Percentiles rank a stretch among this genome's conserved stretches.
These are phyloP conservation scores for Acestrorhynchus altus DNA, from an alignment of 2,797 vertebrate species.

Conservation along the genomic window DNA sequence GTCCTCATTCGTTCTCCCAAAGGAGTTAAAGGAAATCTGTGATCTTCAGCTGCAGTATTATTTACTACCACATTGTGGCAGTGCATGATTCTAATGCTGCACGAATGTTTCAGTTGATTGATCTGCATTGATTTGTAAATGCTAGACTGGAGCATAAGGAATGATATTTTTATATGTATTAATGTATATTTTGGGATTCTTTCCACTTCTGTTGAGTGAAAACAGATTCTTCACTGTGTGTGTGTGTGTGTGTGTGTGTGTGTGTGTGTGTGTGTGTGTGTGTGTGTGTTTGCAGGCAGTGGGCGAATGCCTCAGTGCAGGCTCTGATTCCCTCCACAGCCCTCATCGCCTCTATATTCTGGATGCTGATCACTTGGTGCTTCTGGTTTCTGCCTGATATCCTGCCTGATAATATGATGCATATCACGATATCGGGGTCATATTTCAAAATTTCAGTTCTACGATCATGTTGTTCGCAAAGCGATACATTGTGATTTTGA, in stretches of 20 bases:
- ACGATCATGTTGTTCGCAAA: no score
- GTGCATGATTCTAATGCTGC: background rate
- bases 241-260: no score
- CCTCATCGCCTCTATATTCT: constrained; percentile 89
- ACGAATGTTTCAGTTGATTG: background rate
- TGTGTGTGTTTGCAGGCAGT: constrained; percentile 73
- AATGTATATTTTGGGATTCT: no score
- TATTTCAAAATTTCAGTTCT: no score
- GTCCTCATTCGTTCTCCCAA: background rate
- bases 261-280: background rate
- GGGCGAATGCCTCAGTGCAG: constrained; percentile 74
- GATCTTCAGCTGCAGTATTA: background rate
- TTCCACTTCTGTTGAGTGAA: no score
- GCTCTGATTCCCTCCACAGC: constrained; percentile 79
- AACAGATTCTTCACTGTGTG: no score
- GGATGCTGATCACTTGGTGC: constrained; percentile 91
- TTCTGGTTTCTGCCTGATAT: constrained; percentile 94
- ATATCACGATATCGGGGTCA: no score
- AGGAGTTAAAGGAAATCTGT: background rate
- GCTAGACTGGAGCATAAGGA: no score
- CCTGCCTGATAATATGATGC: constrained; percentile 74
- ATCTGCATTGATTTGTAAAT: no score
- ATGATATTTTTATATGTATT: no score
- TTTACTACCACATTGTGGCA: constrained; percentile 16
- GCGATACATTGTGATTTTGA: no score